Evolutionary conservation across 1,140 invertebrate genomes (phyloP).

Genomic region (Zaprionus camerounensis): DNA sequence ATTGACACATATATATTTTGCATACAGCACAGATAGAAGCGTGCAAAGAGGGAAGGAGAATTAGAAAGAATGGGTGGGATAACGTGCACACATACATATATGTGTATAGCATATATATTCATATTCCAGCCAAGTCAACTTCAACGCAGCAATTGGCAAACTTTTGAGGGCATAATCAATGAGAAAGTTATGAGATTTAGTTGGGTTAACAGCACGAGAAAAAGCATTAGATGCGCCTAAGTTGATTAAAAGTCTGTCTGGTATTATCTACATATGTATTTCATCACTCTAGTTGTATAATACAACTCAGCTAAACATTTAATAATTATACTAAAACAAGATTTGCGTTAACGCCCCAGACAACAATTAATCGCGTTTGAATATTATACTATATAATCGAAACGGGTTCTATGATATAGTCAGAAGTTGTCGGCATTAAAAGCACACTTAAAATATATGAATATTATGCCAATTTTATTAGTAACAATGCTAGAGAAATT

Average conservation of each 20-base stretch:
- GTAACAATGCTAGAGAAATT: conserved; percentile 3
- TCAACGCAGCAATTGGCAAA: conserved; percentile 11
- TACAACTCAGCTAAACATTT: not conserved
- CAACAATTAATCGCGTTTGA: not conserved
- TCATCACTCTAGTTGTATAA: not conserved
- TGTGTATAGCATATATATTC: conserved; percentile 8
- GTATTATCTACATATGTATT: not conserved
- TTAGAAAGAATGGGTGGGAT: not conserved
- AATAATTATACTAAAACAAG: no score
- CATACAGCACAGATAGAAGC: not conserved
- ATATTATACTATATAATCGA: not conserved
- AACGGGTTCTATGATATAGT: not conserved
- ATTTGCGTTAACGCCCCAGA: no score
- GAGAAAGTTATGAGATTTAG: conserved; percentile 19
- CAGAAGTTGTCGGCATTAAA: not conserved
- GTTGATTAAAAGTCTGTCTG: not conserved
- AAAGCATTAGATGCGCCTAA: not conserved
- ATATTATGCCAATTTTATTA: conserved; percentile 23
- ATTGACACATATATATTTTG: conserved; percentile 5
- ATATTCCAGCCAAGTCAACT: conserved; percentile 49
- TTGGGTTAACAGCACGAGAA: conserved; percentile 8
- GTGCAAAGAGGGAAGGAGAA: not conserved
- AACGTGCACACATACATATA: conserved; percentile 10
- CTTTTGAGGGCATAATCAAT: conserved; percentile 31
- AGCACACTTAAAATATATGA: not conserved